These are phyloP conservation scores for Aphaenogaster rudis DNA, from an alignment of 1,140 invertebrate genomes.

Conservation along the genomic window DNA sequence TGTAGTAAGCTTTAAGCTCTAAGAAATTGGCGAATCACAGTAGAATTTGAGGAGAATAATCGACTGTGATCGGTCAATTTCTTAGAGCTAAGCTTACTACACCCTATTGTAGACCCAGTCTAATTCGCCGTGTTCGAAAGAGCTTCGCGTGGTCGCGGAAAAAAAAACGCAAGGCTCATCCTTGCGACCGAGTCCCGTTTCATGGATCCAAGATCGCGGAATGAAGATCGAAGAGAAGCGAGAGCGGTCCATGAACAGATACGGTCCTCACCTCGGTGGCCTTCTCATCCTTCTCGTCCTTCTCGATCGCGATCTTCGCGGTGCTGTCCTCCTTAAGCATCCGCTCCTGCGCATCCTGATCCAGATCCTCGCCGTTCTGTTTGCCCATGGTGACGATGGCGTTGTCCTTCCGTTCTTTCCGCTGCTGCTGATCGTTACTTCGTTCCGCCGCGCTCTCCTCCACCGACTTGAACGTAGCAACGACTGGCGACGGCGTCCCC, in stretches of 20 bases:
- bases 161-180: background rate
- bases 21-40: too few species aligned
- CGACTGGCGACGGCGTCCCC: constrained; percentile 54
- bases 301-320: constrained; percentile 86
- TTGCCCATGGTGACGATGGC: constrained; percentile 79
- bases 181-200: too few species aligned
- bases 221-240: background rate
- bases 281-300: background rate
- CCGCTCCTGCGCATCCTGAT: constrained; percentile 90
- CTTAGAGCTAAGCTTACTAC: too few species aligned
- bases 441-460: constrained; percentile 77
- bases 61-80: too few species aligned
- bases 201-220: background rate
- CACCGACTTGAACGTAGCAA: constrained; percentile 87
- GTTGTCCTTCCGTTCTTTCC: background rate
- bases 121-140: too few species aligned
- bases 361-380: constrained; percentile 83
- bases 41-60: too few species aligned
- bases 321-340: constrained; percentile 89
- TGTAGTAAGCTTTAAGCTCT: too few species aligned
- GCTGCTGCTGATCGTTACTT: constrained; percentile 78
- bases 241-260: background rate
- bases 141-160: background rate
- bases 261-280: constrained; percentile 83
- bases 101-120: too few species aligned